phyloP scores from a whole-genome alignment of 1,140 invertebrate species.

The Bombus waltoni region DNA sequence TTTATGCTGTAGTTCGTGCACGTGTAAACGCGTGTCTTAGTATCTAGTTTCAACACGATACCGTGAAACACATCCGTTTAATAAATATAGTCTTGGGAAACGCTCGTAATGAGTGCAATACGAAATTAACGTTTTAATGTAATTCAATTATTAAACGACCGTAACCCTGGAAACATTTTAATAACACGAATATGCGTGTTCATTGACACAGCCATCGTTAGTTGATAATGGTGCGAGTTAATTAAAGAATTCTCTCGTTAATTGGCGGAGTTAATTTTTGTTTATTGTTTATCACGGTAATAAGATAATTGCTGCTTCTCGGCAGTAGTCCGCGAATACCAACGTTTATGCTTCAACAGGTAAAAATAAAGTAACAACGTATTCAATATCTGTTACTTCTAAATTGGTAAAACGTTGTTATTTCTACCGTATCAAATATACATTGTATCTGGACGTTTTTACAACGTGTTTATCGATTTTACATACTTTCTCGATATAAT shows the following conservation, averaged over 20 bases:
- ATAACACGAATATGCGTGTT: background rate
- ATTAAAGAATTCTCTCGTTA: background rate
- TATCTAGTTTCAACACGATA: no score
- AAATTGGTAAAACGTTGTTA: background rate
- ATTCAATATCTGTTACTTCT: background rate
- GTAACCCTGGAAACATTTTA: background rate
- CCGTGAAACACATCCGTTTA: no score
- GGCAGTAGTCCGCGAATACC: background rate
- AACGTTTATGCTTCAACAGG: background rate
- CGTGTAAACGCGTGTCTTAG: no score
- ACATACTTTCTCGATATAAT: no score
- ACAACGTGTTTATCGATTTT: background rate
- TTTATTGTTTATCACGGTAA: background rate
- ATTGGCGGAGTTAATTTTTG: background rate
- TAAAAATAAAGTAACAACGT: background rate
- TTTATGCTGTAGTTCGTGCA: no score
- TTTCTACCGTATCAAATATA: background rate
- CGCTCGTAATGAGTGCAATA: background rate
- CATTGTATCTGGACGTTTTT: background rate
- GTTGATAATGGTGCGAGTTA: background rate
- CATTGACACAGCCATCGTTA: background rate
- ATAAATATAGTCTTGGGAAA: no score
- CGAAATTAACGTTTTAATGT: background rate
- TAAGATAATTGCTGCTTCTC: background rate
- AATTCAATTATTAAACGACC: background rate